A percentile compares a stretch with the other conserved stretches of the same genome.
Conservation (phyloP, 2,888 invertebrate species). For the Lasioglossum vierecki region DNA sequence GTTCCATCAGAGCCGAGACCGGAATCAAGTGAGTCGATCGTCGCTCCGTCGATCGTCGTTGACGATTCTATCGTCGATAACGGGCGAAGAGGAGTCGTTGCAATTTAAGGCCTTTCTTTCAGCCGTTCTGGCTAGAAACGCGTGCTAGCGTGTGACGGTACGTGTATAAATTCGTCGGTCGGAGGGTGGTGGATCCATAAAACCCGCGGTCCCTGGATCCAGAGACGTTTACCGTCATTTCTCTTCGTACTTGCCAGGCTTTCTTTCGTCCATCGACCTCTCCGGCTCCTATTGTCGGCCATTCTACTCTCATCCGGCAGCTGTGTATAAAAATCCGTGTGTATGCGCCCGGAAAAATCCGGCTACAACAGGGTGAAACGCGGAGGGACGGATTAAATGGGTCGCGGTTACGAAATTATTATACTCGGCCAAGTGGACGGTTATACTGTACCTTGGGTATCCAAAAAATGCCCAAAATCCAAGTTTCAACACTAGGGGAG, state of each 20-base stretch:
- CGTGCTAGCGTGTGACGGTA: not conserved
- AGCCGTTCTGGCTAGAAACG: not conserved
- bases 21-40: not conserved
- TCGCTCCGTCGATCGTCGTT: slow-evolving; percentile 30
- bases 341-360: not conserved
- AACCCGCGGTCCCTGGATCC: slow-evolving; percentile 48
- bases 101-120: slow-evolving; percentile 63
- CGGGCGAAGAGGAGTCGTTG: slow-evolving; percentile 49
- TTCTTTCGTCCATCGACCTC: slow-evolving; percentile 48
- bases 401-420: not conserved
- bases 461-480: too few species aligned
- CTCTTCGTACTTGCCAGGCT: slow-evolving; percentile 38
- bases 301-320: slow-evolving; percentile 26
- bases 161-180: not conserved
- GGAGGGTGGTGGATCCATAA: slow-evolving; percentile 16
- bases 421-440: not conserved
- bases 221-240: slow-evolving; percentile 54
- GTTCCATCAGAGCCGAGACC: not conserved
- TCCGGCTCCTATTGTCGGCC: slow-evolving; percentile 25
- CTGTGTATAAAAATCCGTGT: not conserved
- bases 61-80: slow-evolving; percentile 63
- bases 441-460: too few species aligned
- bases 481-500: too few species aligned
- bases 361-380: not conserved
- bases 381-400: not conserved